These are phyloP conservation scores for Lamellibrachia luymesi DNA, from an alignment of 1,140 invertebrate genomes.

Conservation along the genomic window DNA sequence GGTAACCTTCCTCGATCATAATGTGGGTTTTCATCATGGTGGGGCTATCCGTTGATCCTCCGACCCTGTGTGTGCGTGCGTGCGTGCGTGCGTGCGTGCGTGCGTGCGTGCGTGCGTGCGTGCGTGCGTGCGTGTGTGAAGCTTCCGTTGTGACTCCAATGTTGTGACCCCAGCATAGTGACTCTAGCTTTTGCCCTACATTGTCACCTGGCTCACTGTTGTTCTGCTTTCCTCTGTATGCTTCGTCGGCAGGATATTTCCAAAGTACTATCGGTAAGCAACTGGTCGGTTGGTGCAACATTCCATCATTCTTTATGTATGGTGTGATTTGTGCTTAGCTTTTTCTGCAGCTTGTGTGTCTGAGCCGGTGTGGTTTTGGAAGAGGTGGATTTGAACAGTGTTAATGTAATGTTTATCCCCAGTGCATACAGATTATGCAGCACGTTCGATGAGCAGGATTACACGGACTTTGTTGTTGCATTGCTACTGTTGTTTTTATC, in stretches of 20 bases:
- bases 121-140: too few species aligned
- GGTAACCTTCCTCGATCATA: too few species aligned
- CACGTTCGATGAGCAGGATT: neutral
- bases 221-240: constrained; percentile 6
- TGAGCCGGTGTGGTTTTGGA: neutral
- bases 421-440: neutral
- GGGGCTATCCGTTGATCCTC: neutral
- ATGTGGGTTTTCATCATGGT: neutral
- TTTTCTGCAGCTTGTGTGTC: neutral
- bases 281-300: neutral
- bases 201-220: neutral
- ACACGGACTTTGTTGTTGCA: neutral
- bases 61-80: neutral
- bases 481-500: neutral
- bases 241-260: constrained; percentile 55
- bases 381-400: neutral
- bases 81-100: too few species aligned
- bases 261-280: constrained; percentile 59
- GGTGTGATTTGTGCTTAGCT: neutral
- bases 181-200: neutral
- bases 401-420: neutral
- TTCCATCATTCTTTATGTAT: neutral
- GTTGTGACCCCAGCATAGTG: too few species aligned
- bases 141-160: neutral
- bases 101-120: too few species aligned